A percentile compares a stretch with the other conserved stretches of the same genome.
phyloP scores from a whole-genome alignment of 2,888 invertebrate species.

The Limnephilus lunatus region DNA sequence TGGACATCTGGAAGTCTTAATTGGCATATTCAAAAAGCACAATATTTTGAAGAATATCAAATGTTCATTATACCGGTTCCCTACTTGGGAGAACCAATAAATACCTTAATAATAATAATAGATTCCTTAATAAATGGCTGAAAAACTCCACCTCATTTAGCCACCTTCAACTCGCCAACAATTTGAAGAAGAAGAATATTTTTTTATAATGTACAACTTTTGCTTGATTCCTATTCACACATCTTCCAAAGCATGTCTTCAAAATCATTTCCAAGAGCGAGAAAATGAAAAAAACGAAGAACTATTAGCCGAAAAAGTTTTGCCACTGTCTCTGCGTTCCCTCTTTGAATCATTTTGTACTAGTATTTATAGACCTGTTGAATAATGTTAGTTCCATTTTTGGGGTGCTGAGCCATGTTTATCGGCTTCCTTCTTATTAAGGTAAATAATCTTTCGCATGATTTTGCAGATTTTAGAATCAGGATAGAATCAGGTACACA shows the following conservation, averaged over 20 bases:
- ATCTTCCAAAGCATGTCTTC: not conserved
- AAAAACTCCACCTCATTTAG: not conserved
- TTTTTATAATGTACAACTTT: not conserved
- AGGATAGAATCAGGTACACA: too few relatives aligned
- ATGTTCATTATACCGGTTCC: not conserved
- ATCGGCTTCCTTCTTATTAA: not conserved
- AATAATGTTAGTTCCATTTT: not conserved
- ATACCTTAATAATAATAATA: too few relatives aligned
- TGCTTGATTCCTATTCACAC: not conserved
- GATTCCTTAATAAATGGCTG: not conserved
- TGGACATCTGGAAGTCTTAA: too few relatives aligned
- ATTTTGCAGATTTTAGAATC: not conserved
- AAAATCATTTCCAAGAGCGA: too few relatives aligned
- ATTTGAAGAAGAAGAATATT: not conserved
- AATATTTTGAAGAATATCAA: not conserved
- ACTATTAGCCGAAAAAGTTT: not conserved
- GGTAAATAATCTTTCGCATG: not conserved
- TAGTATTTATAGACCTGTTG: not conserved
- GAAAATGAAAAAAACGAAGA: not conserved
- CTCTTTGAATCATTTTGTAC: not conserved
- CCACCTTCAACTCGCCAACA: not conserved
- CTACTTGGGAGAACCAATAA: not conserved
- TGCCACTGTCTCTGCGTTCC: not conserved
- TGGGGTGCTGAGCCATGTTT: not conserved
- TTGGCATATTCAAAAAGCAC: not conserved